Percentiles rank a stretch among this genome's conserved stretches.
These are phyloP conservation scores for Decapterus maruadsi DNA, from an alignment of 2,797 vertebrate genomes.

Conservation along the genomic window DNA sequence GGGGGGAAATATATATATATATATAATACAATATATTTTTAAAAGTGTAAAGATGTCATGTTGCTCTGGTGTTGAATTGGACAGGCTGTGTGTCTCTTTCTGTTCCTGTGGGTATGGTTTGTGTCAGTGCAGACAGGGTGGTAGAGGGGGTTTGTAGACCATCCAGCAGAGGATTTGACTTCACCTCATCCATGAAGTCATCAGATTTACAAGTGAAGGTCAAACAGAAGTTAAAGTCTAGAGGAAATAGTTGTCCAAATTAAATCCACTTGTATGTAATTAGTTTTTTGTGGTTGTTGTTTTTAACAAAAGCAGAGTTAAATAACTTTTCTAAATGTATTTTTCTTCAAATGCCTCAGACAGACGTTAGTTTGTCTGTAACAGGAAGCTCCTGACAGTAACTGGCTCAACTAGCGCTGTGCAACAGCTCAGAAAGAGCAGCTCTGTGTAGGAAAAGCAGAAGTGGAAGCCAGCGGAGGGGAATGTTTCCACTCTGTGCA, in stretches of 20 bases:
- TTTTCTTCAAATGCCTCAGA: neutral
- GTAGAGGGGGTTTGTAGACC: slow-evolving; percentile 1
- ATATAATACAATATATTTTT: too few relatives aligned
- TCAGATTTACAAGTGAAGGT: neutral
- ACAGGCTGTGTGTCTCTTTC: too few relatives aligned
- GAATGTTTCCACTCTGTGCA: slow-evolving; percentile 67
- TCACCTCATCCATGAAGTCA: slow-evolving; percentile 2
- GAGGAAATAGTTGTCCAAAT: neutral
- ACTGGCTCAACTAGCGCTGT: neutral
- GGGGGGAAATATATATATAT: too few relatives aligned
- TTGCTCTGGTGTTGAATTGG: too few relatives aligned
- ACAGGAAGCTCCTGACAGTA: slow-evolving; percentile 39
- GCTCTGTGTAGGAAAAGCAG: slow-evolving; percentile 53
- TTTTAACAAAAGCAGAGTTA: neutral
- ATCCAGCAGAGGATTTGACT: slow-evolving; percentile 43
- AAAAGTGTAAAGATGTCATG: too few relatives aligned
- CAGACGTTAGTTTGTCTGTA: neutral
- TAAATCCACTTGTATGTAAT: neutral
- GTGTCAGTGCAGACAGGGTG: neutral
- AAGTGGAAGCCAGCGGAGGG: slow-evolving; percentile 54
- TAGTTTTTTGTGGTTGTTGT: neutral
- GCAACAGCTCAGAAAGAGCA: slow-evolving; percentile 41
- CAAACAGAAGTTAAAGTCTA: neutral
- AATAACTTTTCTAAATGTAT: neutral
- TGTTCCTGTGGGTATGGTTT: neutral